Evolutionary conservation across 2,888 invertebrate species (phyloP).

Genomic region (Diabrotica balteata): DNA sequence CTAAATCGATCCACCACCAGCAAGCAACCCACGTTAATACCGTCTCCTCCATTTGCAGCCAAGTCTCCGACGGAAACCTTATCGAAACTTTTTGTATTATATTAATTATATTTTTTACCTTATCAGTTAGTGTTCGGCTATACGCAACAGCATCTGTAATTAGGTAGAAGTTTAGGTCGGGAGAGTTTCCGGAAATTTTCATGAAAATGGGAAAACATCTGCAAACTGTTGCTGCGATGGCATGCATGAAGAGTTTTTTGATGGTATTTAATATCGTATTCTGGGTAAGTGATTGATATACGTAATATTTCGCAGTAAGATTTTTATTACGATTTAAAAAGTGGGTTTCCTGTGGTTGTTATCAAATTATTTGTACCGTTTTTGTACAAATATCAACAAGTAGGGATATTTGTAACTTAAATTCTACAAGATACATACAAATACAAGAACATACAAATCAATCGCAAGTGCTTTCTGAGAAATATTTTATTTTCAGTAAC

Average conservation of each 20-base stretch:
- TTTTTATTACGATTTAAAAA: constrained; percentile 3
- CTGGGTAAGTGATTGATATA: constrained; percentile 70
- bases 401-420: no score
- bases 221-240: constrained; percentile 76
- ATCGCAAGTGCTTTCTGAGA: no score
- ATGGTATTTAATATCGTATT: constrained; percentile 83
- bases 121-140: background rate
- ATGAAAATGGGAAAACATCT: constrained; percentile 72
- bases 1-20: no score
- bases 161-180: background rate
- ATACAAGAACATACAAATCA: no score
- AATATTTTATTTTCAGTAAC: no score
- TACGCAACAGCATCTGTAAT: background rate
- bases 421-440: no score
- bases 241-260: constrained; percentile 78
- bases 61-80: background rate
- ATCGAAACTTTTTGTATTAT: background rate
- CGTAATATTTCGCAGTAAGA: background rate
- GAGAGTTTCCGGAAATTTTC: background rate
- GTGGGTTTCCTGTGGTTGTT: background rate
- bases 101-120: no score
- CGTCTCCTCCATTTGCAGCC: no score
- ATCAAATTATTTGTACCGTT: no score
- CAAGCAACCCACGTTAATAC: no score
- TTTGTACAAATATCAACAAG: no score